Evolutionary conservation across 2,888 invertebrate genomes (phyloP), one percentile per base, ranked within the genome.

Genomic region (Digitonthophagus gazella): DNA sequence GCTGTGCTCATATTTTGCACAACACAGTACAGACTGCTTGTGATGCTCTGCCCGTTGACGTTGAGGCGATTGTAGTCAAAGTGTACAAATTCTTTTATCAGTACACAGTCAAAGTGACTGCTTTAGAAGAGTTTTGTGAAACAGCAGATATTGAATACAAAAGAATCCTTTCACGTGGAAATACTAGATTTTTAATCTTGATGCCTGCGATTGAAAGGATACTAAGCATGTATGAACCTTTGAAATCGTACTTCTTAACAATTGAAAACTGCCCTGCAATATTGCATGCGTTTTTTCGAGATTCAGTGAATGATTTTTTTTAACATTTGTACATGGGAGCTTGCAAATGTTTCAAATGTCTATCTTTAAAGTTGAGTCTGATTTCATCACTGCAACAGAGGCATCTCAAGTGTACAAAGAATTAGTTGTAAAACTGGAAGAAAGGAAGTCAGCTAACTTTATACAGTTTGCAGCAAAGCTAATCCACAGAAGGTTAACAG

Each of bases 181-280:
- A 74, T 72, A 69, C 71, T 11, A 73, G 75, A 72, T 77, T 76
- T 72, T 71, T 76, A 66, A 73, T 75, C 71, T 66, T 73, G 66
- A 72, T 71, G 54, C 73, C 75, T 67, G 72, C 76, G 11, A 28
- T 76, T 72, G 70, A 74, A 61, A 70, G 73, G 57, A 72, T 75
- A 74, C 67, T 76, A 57, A 69, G 74, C 67, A 72, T 76, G 72
- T 75, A 68, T 75, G 72, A 75, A n/a, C 74, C 73, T 61, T 72
- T 75, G 15, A 71, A 71, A 67, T 76, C 74, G 70, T 74, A 76
- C 74, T 75, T 77, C 73, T 72, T 76, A 72, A 74, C 74, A 64
- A 61, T 74, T 44, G 74, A 75, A 65, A 76, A 75, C 73, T 75
- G 73, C 73, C 76, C 76, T 63, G 74, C 67, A 73, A 72, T 76